Conservation (phyloP, 2,797 vertebrate genomes). For the Dromococcyx pavoninus region DNA sequence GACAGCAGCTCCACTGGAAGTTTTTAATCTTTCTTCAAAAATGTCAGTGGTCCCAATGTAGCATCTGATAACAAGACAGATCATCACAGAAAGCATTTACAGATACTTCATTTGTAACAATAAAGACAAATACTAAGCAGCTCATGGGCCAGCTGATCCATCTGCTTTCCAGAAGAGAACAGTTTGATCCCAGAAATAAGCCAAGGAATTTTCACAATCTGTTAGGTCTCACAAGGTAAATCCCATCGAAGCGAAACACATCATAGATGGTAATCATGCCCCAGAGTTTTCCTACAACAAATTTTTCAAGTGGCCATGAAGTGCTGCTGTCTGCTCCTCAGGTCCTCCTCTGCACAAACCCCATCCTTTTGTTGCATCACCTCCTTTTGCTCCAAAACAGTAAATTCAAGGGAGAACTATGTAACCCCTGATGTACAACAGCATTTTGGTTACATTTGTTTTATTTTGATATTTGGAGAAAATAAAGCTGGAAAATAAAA, state of each 20-base stretch:
- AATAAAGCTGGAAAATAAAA: not conserved
- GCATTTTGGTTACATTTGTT: not conserved
- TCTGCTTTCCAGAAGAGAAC: not conserved
- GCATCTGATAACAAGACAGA: conserved; percentile 30
- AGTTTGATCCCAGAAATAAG: not conserved
- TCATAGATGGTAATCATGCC: not conserved
- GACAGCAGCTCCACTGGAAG: not conserved
- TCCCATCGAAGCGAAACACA: not conserved
- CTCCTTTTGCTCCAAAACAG: accelerated
- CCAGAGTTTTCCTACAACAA: not conserved
- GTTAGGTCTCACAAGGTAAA: not conserved
- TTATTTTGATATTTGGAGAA: not conserved
- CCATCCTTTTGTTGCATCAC: not conserved
- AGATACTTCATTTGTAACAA: conserved; percentile 23
- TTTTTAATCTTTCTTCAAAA: conserved; percentile 40
- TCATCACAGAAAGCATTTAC: conserved; percentile 23
- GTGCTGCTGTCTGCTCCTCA: not conserved
- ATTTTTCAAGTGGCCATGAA: not conserved
- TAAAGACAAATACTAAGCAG: conserved; percentile 47
- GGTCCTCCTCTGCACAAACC: not conserved
- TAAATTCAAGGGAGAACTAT: not conserved
- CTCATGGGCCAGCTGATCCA: not conserved
- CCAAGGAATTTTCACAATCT: not conserved
- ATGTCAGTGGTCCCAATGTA: conserved; percentile 11
- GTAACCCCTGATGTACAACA: not conserved